phyloP scores from a whole-genome alignment of 2,888 invertebrate genomes.

The Tenthredo amoena region DNA sequence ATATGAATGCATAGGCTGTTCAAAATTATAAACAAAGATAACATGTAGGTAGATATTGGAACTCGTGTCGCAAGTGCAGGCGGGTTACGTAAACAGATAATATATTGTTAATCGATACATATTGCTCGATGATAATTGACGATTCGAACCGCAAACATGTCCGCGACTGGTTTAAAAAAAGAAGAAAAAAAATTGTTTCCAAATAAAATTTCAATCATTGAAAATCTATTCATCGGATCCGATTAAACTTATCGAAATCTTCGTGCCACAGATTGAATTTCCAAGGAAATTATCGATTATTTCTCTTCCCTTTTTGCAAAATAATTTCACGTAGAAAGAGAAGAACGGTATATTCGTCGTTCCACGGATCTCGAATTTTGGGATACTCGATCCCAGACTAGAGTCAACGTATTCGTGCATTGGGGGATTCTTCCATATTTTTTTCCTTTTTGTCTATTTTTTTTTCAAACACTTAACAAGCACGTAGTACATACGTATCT shows the following conservation, averaged over 20 bases:
- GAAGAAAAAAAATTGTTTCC: not conserved
- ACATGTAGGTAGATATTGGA: not conserved
- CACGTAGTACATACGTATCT: too few relatives aligned
- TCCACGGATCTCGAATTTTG: not conserved
- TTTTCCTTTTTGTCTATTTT: not conserved
- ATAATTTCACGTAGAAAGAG: not conserved
- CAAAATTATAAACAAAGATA: constrained; percentile 24
- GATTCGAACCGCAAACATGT: not conserved
- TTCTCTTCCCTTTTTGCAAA: not conserved
- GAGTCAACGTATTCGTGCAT: not conserved
- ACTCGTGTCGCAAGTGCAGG: not conserved
- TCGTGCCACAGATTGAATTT: too few relatives aligned
- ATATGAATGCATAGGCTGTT: not conserved
- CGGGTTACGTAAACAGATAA: constrained; percentile 14
- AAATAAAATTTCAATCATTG: not conserved
- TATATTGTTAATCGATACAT: constrained; percentile 19
- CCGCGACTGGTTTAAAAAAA: not conserved
- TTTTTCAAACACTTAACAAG: too few relatives aligned
- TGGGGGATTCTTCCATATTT: not conserved
- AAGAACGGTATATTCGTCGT: not conserved
- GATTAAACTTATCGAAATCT: too few relatives aligned
- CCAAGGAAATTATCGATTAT: too few relatives aligned
- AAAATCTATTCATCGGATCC: too few relatives aligned
- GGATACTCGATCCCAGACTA: not conserved
- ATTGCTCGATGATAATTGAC: constrained; percentile 13